phyloP scores from a whole-genome alignment of 23 tunicate genomes.

The Aplidium turbinatum region DNA sequence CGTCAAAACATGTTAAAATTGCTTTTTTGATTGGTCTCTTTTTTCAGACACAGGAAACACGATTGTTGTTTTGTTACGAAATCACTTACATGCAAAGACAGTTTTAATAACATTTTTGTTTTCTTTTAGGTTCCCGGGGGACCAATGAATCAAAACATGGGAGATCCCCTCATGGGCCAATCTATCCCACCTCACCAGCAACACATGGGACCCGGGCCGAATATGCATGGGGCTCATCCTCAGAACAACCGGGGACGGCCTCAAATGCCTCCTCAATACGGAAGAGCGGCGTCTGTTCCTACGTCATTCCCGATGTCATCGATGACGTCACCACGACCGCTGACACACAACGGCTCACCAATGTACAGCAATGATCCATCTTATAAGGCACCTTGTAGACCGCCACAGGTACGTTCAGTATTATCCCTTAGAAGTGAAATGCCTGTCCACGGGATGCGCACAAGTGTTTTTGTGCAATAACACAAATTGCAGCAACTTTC shows the following conservation, averaged over 20 bases:
- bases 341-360: constrained; percentile 11
- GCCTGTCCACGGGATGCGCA: too few species aligned
- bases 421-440: too few species aligned
- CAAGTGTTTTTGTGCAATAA: too few species aligned
- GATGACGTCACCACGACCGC: constrained; percentile 16
- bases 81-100: too few species aligned
- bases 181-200: neutral
- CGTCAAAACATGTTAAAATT: too few species aligned
- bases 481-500: too few species aligned
- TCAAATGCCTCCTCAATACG: constrained; percentile 37
- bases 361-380: constrained; percentile 16
- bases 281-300: constrained; percentile 27
- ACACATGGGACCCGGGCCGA: neutral
- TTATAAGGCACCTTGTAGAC: constrained; percentile 37
- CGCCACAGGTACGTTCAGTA: constrained; percentile 34
- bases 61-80: too few species aligned
- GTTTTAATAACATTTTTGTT: neutral
- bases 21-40: too few species aligned
- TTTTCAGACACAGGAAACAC: too few species aligned
- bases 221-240: neutral
- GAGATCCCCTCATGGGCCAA: constrained; percentile 15
- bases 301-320: constrained; percentile 31
- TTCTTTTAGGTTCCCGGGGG: constrained; percentile 12
- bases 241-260: constrained; percentile 11
- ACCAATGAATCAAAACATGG: neutral